Base-by-base conservation (phyloP, 2,113 vertebrate genomes). In the Python bivittatus region DNA sequence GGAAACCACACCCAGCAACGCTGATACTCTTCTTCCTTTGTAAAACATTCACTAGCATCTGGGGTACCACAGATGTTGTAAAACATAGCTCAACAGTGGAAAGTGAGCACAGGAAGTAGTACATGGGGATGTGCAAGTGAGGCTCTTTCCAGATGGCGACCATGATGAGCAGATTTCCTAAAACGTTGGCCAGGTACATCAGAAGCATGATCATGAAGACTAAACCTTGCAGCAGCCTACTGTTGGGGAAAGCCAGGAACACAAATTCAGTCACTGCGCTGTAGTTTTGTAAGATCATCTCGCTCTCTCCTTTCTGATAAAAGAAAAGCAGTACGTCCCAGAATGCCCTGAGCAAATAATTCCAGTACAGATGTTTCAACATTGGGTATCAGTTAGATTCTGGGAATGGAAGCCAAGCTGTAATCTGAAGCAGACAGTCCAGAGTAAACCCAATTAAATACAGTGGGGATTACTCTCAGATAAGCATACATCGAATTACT, bases 81-180 rank as follows among this genome's bases (percentile, higher is more conserved):
- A 94, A 96, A 91, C 95, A 94, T 6, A 97, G 57, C 58, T 97
- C 96, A 0, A 94, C 12, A 2, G 87, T 91, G 0, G 93, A 96
- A 5, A 97, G 92, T 52, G 93, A 91, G 22, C 94, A 95, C 88
- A 96, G 91, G 29, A 97, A 94, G 60, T 89, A 94, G 94, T 96
- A 96, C 96, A 95, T 97, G 86, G 96, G 94, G 1, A 27, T 94
- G 56, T 95, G 95, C 0, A 97, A 94, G 15, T 15, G 27, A 33
- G 86, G 1, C 84, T 96, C 95, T 11, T 52, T 27, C n/a, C 22
- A 85, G 25, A 96, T 84, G 23, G 96, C 83, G 23, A 88, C 17
- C 53, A 93, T 11, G 29, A 96, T 93, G 57, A 97, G 86, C 25
- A 94, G 57, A 58, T 96, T 96, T 8, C 92, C 64, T 2, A 87